Evolutionary conservation across 2,113 vertebrate species (phyloP).

Genomic region (Acanthochromis polyacanthus): DNA sequence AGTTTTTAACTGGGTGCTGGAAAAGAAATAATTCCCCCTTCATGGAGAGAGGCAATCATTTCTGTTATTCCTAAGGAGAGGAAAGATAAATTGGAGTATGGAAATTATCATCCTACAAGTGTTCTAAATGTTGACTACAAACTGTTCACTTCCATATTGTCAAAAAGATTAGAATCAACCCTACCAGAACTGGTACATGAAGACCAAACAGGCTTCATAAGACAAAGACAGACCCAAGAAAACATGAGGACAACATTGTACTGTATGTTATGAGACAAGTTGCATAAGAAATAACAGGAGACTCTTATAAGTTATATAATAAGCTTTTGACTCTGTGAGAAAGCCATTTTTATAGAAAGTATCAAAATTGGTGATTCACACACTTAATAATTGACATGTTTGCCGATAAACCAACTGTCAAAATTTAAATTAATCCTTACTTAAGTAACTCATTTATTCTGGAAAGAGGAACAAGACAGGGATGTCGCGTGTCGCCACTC

Average conservation of each 20-base stretch:
- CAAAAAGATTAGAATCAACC: background rate
- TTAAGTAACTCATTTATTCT: background rate
- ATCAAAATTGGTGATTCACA: background rate
- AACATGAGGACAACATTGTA: background rate
- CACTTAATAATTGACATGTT: background rate
- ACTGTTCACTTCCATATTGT: background rate
- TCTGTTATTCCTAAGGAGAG: background rate
- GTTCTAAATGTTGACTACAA: background rate
- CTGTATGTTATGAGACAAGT: background rate
- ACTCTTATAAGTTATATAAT: background rate
- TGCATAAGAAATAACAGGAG: background rate
- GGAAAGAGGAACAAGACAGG: background rate
- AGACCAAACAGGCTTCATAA: background rate
- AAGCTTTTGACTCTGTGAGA: background rate
- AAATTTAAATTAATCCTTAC: background rate
- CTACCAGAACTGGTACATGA: background rate
- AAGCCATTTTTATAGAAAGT: background rate
- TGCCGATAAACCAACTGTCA: background rate
- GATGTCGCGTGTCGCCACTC: background rate
- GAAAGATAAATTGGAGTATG: background rate
- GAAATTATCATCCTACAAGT: background rate
- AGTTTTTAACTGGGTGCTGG: constrained; percentile 19
- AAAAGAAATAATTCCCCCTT: background rate
- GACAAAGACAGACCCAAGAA: too few relatives aligned
- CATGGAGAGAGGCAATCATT: background rate